These are phyloP conservation scores for Aptenodytes patagonicus DNA, from an alignment of 2,113 vertebrate genomes.

Conservation along the genomic window DNA sequence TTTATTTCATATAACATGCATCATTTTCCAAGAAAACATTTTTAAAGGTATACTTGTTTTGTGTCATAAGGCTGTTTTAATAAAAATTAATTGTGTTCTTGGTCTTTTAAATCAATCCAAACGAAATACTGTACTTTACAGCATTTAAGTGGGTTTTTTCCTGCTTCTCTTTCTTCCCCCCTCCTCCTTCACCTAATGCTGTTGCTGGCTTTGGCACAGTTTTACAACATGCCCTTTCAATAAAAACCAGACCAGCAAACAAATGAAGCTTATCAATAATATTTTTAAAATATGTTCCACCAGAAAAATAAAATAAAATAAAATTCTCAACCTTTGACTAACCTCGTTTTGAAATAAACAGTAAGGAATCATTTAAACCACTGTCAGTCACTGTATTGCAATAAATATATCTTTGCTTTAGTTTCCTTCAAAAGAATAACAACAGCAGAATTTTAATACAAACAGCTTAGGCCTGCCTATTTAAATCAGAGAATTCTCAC, in stretches of 20 bases:
- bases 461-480: background rate
- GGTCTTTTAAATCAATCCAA: conserved; percentile 18
- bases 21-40: conserved; percentile 46
- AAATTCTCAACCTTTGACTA: conserved; percentile 34
- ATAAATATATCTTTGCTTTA: conserved; percentile 31
- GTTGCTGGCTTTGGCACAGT: conserved; percentile 4
- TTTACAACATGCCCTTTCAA: conserved; percentile 51
- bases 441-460: conserved; percentile 24
- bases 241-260: conserved; percentile 52
- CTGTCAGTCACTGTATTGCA: background rate
- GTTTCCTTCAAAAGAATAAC: background rate
- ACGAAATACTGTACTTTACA: conserved; percentile 32
- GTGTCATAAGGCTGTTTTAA: conserved; percentile 36
- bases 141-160: background rate
- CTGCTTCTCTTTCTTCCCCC: background rate
- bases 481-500: conserved; percentile 9
- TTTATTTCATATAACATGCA: conserved; percentile 44
- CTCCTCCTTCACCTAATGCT: background rate
- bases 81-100: conserved; percentile 39
- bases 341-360: conserved; percentile 36
- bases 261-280: conserved; percentile 50
- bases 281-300: conserved; percentile 33
- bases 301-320: conserved; percentile 29
- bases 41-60: conserved; percentile 51
- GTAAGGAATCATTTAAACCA: conserved; percentile 46